Evolutionary conservation across 1,140 invertebrate species (phyloP), one percentile per base, ranked within the genome.

Genomic region (Zaprionus ghesquierei): DNA sequence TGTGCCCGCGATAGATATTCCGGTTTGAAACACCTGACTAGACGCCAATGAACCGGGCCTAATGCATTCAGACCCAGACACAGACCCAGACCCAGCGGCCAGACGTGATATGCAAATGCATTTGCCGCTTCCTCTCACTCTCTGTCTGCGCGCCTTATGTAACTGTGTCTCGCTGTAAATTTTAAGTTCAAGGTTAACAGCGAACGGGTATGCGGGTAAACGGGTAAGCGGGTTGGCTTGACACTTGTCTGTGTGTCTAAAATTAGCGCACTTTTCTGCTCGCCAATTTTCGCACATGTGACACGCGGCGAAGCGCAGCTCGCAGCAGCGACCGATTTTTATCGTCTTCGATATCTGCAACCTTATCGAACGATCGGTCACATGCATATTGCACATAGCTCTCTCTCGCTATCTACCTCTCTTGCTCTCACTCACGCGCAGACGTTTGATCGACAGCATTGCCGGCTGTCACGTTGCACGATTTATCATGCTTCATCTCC

Each of bases 381-480:
- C 82, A 87, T 87, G 81, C 22, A 18, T 9, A 54, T 20, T 56
- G 53, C 20, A 46, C n/a, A n/a, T n/a, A n/a, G n/a, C 27, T 38
- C 6, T 25, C 4, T 49, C 10, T 2, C 12, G 6, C 10, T n/a
- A n/a, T n/a, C n/a, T n/a, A n/a, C n/a, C 12, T 46, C 27, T 29
- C 27, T 6, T 9, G 12, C 18, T 20, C 41, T 29, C 31, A 6
- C 50, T 27, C 31, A 25, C 38, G 33, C 33, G 23, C 13, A 23
- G 51, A 51, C 18, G 23, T 15, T 0, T 12, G 65, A 44, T 22
- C 20, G 33, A n/a, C n/a, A n/a, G n/a, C n/a, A n/a, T n/a, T n/a
- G n/a, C n/a, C n/a, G n/a, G n/a, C n/a, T 75, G 66, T 75, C 81
- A 85, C 77, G 70, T 86, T 86, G 81, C 81, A 86, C 50, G 46